phyloP scores from a whole-genome alignment of 2,888 invertebrate species.

The Cordilura impudica region DNA sequence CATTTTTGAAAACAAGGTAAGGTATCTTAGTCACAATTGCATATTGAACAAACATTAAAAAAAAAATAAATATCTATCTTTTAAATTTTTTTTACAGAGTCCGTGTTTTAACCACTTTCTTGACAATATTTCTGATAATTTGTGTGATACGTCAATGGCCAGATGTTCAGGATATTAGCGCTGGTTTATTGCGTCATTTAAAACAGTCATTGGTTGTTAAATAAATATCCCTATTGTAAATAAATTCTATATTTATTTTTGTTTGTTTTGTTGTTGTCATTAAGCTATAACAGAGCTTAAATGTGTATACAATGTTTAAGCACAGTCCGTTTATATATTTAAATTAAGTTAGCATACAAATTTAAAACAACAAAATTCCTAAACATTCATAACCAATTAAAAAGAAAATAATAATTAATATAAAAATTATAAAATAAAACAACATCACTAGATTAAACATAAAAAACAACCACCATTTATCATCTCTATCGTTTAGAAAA shows the following conservation, averaged over 20 bases:
- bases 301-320: conserved; percentile 28
- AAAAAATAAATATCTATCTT: background rate
- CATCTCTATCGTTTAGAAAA: background rate
- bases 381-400: conserved; percentile 13
- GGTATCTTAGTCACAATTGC: conserved; percentile 48
- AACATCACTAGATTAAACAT: conserved; percentile 29
- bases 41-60: background rate
- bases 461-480: background rate
- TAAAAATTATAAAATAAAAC: background rate
- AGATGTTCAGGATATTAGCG: conserved; percentile 89
- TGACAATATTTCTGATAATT: conserved; percentile 88
- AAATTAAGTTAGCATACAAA: conserved; percentile 9
- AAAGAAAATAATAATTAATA: background rate
- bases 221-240: conserved; percentile 72
- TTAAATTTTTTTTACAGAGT: conserved; percentile 82
- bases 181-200: conserved; percentile 87
- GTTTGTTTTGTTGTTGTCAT: conserved; percentile 6
- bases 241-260: conserved; percentile 24
- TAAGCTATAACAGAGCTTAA: conserved; percentile 34
- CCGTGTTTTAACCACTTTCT: conserved; percentile 89
- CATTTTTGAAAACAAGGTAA: conserved; percentile 94
- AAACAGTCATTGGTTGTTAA: conserved; percentile 88
- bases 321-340: conserved; percentile 40
- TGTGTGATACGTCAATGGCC: conserved; percentile 94
- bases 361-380: conserved; percentile 32